These are phyloP conservation scores for Hirtodrosophila alboralis DNA, from an alignment of 2,888 invertebrate species.

Conservation along the genomic window DNA sequence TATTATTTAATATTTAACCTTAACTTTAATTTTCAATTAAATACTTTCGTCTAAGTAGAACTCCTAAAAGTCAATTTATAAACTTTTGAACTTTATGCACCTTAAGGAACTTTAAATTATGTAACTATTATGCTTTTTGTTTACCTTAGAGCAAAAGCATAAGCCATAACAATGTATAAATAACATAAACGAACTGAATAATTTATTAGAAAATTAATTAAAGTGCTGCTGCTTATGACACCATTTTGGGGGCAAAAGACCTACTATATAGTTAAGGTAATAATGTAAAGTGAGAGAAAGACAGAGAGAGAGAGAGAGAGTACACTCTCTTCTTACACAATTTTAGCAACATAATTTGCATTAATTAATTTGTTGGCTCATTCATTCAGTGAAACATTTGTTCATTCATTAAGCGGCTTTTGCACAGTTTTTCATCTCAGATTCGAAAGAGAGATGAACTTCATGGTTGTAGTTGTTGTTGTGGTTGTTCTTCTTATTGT, in stretches of 20 bases:
- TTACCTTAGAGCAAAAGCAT: too few relatives aligned
- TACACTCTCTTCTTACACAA: slow-evolving; percentile 6
- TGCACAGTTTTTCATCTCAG: slow-evolving; percentile 47
- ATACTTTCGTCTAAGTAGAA: too few relatives aligned
- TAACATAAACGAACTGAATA: too few relatives aligned
- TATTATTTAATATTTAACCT: too few relatives aligned
- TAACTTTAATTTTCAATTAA: too few relatives aligned
- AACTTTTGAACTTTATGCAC: too few relatives aligned
- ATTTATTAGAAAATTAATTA: too few relatives aligned
- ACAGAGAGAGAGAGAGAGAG: too few relatives aligned
- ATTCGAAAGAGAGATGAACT: slow-evolving; percentile 3
- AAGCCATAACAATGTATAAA: too few relatives aligned
- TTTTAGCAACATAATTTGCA: slow-evolving; percentile 62
- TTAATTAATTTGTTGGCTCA: slow-evolving; percentile 73
- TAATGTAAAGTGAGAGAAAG: background rate
- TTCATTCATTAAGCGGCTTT: slow-evolving; percentile 69
- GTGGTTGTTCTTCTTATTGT: slow-evolving; percentile 15
- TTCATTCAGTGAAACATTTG: slow-evolving; percentile 63
- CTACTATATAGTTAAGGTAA: slow-evolving; percentile 25
- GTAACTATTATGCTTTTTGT: too few relatives aligned
- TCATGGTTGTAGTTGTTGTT: slow-evolving; percentile 5
- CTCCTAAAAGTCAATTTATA: too few relatives aligned
- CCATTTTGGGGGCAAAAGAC: slow-evolving; percentile 16
- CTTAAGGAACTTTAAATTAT: too few relatives aligned
- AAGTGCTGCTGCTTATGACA: slow-evolving; percentile 16